These are phyloP conservation scores for Heterotis niloticus DNA, from an alignment of 2,113 vertebrate genomes.

Conservation along the genomic window DNA sequence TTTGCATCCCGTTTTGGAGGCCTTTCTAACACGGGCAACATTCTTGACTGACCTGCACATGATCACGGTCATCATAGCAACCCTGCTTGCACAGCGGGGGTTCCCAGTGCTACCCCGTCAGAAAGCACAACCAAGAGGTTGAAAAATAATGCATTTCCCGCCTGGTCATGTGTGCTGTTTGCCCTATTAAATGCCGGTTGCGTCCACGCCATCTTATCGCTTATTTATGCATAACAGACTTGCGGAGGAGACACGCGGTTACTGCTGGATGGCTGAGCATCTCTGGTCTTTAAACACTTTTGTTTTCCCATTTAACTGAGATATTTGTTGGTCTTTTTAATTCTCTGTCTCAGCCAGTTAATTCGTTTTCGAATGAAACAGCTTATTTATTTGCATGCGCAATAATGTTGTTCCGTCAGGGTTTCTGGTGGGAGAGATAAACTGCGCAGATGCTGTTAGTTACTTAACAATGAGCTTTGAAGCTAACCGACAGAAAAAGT, in stretches of 20 bases:
- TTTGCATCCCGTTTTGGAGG: no score
- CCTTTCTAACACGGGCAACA: no score
- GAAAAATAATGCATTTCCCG: background rate
- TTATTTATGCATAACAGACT: background rate
- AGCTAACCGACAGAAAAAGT: slow-evolving; percentile 8
- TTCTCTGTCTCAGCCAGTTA: slow-evolving; percentile 20
- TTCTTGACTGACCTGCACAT: no score
- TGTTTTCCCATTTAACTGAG: slow-evolving; percentile 20
- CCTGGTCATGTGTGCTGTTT: background rate
- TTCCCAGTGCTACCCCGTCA: no score
- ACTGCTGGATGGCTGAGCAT: background rate
- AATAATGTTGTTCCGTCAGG: slow-evolving; percentile 1
- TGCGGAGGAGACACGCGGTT: background rate
- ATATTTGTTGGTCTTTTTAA: background rate
- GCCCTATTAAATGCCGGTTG: background rate
- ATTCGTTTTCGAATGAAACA: slow-evolving; percentile 27
- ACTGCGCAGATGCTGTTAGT: background rate
- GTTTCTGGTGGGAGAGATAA: background rate
- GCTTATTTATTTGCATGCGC: slow-evolving; percentile 25
- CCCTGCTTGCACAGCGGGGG: no score
- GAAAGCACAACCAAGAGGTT: no score
- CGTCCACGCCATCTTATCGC: background rate
- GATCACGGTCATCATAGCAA: no score
- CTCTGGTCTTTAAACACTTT: background rate
- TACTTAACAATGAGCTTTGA: slow-evolving; percentile 1